Base-by-base conservation (phyloP, 2,888 invertebrate species). In the Drosophila picticornis region DNA sequence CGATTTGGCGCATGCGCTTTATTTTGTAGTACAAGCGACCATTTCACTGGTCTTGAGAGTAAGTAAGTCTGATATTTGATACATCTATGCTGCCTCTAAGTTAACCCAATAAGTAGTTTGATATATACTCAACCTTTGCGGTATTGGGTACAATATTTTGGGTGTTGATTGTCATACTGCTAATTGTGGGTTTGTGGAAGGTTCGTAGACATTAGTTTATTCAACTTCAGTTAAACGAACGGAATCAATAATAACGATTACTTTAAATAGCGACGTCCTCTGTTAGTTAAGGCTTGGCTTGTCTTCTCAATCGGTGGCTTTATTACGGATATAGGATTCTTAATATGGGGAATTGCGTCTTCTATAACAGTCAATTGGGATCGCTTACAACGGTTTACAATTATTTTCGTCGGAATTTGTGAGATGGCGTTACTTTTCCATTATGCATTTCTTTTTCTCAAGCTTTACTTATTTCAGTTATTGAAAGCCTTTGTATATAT, bases 271-370 rank as follows among this genome's bases (percentile, higher is more conserved):
- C 57, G 75, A n/a, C 73, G 72, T 7, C 72, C 87, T n/a, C 0
- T 13, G 0, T 61, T 86, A 1, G 77, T 87, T 1, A 72, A 67
- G 29, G 56, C 58, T n/a, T 87, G 87, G 87, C 56, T 87, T 22
- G 55, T 80, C 7, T 87, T 90, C 67, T 90, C 90, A 9, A 6
- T 75, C 16, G 43, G 27, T 29, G 87, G 87, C 19, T 90, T 90
- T 25, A 7, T 82, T 7, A 48, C 67, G 51, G 89, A 87, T 46
- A 25, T 80, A 10, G 11, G 68, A 16, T 81, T 87, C 31, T 40
- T 86, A 6, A 48, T 84, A 1, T 89, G 80, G 80, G 87, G 82
- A 25, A 40, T 86, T 19, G 32, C 66, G 2, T 63, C 72, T 13
- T 75, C 89, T 7, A 29, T 84, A 25, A 60, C 58, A 3, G 62